phyloP scores from a whole-genome alignment of 2,888 invertebrate species.

The Cerceris ruficornis region DNA sequence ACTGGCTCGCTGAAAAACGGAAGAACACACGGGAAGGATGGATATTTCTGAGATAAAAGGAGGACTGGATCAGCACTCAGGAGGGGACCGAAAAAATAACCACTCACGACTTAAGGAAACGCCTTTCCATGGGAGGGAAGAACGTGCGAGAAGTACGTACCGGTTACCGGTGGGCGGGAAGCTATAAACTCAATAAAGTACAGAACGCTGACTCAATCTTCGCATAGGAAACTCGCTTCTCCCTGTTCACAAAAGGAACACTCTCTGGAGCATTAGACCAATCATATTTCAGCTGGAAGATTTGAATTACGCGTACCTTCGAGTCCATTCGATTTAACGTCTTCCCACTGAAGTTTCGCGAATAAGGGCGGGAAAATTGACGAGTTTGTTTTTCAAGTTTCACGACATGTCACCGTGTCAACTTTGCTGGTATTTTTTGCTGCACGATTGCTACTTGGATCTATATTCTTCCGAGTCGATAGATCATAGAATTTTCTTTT shows the following conservation, averaged over 20 bases:
- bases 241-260: constrained; percentile 39
- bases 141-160: constrained; percentile 26
- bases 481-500: too few species aligned
- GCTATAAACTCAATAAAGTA: constrained; percentile 51
- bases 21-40: background rate
- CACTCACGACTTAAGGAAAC: constrained; percentile 9
- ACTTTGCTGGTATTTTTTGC: too few species aligned
- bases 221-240: constrained; percentile 33
- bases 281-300: constrained; percentile 20
- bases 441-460: too few species aligned
- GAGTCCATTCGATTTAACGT: background rate
- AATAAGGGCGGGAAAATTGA: too few species aligned
- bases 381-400: too few species aligned
- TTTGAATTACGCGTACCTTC: constrained; percentile 30
- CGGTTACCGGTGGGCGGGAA: constrained; percentile 37
- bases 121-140: constrained; percentile 21
- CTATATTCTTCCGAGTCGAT: too few species aligned
- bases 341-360: too few species aligned
- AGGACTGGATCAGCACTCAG: constrained; percentile 11
- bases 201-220: constrained; percentile 54
- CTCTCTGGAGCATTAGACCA: constrained; percentile 30
- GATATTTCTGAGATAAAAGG: background rate
- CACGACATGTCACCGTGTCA: too few species aligned
- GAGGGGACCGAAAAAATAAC: constrained; percentile 14
- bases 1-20: background rate